Conservation (phyloP, 2,797 vertebrate species). For the Sternotherus odoratus region DNA sequence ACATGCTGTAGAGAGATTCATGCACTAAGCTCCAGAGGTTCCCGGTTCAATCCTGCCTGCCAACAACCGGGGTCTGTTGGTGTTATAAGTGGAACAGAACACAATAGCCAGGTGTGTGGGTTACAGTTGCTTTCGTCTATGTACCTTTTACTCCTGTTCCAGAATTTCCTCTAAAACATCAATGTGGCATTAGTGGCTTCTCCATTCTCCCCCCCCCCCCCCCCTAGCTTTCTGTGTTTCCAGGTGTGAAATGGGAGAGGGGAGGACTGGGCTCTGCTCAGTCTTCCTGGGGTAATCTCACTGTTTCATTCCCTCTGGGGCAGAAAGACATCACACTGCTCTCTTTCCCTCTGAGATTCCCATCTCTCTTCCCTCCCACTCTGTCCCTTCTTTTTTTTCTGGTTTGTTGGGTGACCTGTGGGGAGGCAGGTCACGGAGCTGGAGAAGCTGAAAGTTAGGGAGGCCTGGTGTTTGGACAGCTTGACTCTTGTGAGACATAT, state of each 20-base stretch:
- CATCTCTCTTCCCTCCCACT: neutral
- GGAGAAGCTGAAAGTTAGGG: neutral
- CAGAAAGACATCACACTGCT: neutral
- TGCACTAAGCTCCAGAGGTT: no score
- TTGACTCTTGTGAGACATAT: neutral
- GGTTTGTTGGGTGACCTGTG: neutral
- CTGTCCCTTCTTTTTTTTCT: neutral
- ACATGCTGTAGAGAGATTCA: no score
- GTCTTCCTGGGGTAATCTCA: neutral
- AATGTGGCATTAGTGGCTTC: no score
- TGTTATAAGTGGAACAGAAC: no score
- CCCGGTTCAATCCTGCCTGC: no score
- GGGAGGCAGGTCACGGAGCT: neutral
- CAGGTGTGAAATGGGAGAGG: neutral
- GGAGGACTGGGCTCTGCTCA: no score
- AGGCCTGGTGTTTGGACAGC: neutral
- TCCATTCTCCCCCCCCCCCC: no score
- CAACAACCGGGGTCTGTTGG: no score
- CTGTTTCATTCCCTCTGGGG: neutral
- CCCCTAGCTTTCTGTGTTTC: neutral
- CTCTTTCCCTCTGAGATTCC: neutral
- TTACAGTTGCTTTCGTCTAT: neutral
- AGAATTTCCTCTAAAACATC: neutral
- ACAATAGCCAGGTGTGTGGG: no score
- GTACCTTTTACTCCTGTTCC: accelerated